Conservation (phyloP, 2,888 invertebrate genomes). For the Pantelozetes paolii region DNA sequence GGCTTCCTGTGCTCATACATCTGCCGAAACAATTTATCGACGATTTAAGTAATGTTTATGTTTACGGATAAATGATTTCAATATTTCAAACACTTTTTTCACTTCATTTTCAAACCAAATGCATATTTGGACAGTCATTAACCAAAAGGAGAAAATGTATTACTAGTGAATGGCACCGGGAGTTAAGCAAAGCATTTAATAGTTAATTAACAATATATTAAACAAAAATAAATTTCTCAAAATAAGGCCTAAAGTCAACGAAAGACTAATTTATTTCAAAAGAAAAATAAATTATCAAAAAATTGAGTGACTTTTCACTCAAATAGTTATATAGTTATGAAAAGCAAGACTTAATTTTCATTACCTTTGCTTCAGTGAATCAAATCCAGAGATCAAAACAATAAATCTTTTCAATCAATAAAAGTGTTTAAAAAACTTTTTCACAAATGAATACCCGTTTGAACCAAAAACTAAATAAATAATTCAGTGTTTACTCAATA, state of each 20-base stretch:
- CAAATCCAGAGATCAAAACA: neutral
- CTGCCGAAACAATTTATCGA: slow-evolving; percentile 23
- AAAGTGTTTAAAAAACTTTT: too few species aligned
- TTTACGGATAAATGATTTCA: slow-evolving; percentile 24
- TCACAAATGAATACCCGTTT: too few species aligned
- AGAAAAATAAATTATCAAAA: too few species aligned
- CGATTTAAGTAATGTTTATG: neutral
- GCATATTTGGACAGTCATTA: slow-evolving; percentile 5
- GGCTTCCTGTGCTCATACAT: slow-evolving; percentile 23
- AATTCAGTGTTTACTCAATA: too few species aligned
- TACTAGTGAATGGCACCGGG: too few species aligned
- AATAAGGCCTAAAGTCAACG: neutral
- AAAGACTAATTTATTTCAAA: too few species aligned
- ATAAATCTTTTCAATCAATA: too few species aligned
- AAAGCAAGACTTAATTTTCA: neutral
- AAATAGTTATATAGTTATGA: neutral
- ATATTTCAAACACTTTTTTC: neutral
- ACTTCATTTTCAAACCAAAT: neutral
- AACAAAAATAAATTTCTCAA: neutral
- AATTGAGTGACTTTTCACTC: too few species aligned
- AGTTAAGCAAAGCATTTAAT: neutral
- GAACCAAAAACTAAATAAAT: too few species aligned
- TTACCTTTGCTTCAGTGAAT: slow-evolving; percentile 4
- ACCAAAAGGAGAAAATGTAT: neutral
- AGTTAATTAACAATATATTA: neutral